Evolutionary conservation across 2,113 vertebrate species (phyloP).

Genomic region (Poeciliopsis retropinna): DNA sequence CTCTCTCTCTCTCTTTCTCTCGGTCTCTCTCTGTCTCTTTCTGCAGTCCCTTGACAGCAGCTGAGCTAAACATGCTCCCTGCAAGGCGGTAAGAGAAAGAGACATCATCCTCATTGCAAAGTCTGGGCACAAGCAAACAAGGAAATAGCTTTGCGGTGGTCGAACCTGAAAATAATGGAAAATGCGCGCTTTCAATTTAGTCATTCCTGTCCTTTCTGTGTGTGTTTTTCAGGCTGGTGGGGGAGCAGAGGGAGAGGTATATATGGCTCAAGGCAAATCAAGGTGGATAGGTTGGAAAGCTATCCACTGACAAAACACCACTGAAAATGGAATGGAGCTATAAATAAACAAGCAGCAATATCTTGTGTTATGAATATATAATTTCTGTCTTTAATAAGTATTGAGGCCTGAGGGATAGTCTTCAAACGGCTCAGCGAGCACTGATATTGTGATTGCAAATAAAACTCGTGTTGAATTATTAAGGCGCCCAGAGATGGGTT

Average conservation of each 20-base stretch:
- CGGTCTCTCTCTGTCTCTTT: slow-evolving; percentile 40
- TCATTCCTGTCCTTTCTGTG: slow-evolving; percentile 67
- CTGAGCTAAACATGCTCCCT: slow-evolving; percentile 49
- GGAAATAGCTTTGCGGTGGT: slow-evolving; percentile 74
- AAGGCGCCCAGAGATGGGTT: slow-evolving; percentile 63
- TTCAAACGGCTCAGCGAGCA: slow-evolving; percentile 85
- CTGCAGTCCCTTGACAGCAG: slow-evolving; percentile 53
- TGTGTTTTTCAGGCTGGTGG: background rate
- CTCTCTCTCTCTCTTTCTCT: slow-evolving; percentile 36
- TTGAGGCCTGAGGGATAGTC: slow-evolving; percentile 84
- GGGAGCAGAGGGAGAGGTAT: slow-evolving; percentile 22
- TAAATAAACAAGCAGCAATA: slow-evolving; percentile 97
- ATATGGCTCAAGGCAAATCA: slow-evolving; percentile 76
- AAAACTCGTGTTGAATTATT: slow-evolving; percentile 83
- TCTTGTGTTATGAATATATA: slow-evolving; percentile 95
- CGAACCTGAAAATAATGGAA: slow-evolving; percentile 84
- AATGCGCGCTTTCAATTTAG: slow-evolving; percentile 84
- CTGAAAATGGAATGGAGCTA: slow-evolving; percentile 87
- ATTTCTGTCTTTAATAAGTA: slow-evolving; percentile 93
- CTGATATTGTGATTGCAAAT: slow-evolving; percentile 81
- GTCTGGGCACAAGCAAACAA: slow-evolving; percentile 72
- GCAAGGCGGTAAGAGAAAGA: slow-evolving; percentile 44
- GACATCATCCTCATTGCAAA: slow-evolving; percentile 67
- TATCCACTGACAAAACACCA: slow-evolving; percentile 87
- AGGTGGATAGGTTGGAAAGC: slow-evolving; percentile 86